Percentiles rank a stretch among this genome's conserved stretches.
Conservation (phyloP, 2,113 vertebrate species). For the Illadopsis cleaveri region DNA sequence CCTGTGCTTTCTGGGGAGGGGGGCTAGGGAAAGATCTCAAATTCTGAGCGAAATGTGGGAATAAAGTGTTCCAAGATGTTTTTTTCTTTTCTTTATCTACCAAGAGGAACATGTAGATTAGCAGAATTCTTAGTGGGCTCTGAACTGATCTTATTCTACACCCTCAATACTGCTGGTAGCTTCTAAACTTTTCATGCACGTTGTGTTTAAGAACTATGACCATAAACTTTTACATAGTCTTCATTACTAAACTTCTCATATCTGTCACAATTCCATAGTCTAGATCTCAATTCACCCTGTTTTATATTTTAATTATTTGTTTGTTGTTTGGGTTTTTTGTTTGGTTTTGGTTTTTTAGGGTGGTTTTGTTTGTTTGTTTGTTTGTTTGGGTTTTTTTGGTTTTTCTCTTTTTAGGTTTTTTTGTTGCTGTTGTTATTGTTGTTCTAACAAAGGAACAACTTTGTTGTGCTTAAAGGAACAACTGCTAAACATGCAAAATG, state of each 20-base stretch:
- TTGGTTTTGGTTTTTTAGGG: background rate
- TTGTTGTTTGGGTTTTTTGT: background rate
- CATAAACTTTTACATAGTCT: background rate
- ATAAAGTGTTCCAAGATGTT: background rate
- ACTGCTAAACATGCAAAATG: background rate
- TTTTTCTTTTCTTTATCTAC: background rate
- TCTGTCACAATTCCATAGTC: background rate
- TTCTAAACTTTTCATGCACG: background rate
- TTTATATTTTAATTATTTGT: background rate
- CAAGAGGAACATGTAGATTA: background rate
- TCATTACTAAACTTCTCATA: background rate
- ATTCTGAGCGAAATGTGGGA: slow-evolving; percentile 3
- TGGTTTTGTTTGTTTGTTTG: background rate
- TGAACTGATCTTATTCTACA: background rate
- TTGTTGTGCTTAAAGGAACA: background rate
- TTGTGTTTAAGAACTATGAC: background rate
- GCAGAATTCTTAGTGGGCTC: background rate
- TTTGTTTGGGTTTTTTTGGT: background rate
- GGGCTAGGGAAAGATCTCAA: background rate
- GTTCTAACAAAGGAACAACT: background rate
- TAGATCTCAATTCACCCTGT: background rate
- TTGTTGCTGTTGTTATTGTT: background rate
- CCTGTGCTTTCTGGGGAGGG: slow-evolving; percentile 4
- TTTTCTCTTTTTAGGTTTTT: background rate
- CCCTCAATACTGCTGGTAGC: background rate